Percentiles rank a stretch among this genome's conserved stretches.
Conservation (phyloP, 2,888 invertebrate genomes). For the Pristionchus japonicus region DNA sequence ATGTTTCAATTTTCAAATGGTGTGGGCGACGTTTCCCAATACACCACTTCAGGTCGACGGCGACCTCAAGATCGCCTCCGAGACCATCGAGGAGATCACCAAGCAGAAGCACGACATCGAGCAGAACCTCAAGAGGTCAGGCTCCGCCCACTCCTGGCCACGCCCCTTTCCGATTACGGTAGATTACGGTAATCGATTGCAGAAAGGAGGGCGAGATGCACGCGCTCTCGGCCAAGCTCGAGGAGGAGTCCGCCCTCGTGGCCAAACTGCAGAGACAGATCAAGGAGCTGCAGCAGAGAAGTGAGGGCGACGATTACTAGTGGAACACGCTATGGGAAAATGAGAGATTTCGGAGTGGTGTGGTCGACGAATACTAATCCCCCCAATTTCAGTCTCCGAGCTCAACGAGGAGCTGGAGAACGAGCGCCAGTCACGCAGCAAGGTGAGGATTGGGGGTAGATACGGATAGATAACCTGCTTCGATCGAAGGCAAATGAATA, state of each 20-base stretch:
- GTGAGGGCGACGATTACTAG: constrained; percentile 79
- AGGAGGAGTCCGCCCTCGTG: constrained; percentile 97
- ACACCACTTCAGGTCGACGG: constrained; percentile 81
- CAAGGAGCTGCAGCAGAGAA: constrained; percentile 78
- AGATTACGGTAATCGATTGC: not conserved
- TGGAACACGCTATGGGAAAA: not conserved
- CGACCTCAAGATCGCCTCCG: constrained; percentile 97
- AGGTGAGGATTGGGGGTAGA: not conserved
- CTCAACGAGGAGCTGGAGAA: constrained; percentile 99
- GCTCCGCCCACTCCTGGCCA: not conserved
- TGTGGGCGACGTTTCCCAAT: not conserved
- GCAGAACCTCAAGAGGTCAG: constrained; percentile 84
- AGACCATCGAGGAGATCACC: constrained; percentile 95
- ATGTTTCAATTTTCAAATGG: too few species aligned
- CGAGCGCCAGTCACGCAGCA: constrained; percentile 79
- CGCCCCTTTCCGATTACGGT: not conserved
- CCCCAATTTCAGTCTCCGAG: constrained; percentile 87
- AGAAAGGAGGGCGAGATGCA: constrained; percentile 97
- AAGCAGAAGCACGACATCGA: constrained; percentile 93
- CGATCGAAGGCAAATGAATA: too few species aligned
- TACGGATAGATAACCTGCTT: not conserved
- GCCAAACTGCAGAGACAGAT: constrained; percentile 79
- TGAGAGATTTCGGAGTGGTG: not conserved
- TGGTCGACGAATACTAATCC: constrained; percentile 83
- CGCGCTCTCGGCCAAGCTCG: constrained; percentile 93